A percentile compares a stretch with the other conserved stretches of the same genome.
Evolutionary conservation across 2,888 invertebrate genomes (phyloP).

Genomic region (Cyrtodaria siliqua): DNA sequence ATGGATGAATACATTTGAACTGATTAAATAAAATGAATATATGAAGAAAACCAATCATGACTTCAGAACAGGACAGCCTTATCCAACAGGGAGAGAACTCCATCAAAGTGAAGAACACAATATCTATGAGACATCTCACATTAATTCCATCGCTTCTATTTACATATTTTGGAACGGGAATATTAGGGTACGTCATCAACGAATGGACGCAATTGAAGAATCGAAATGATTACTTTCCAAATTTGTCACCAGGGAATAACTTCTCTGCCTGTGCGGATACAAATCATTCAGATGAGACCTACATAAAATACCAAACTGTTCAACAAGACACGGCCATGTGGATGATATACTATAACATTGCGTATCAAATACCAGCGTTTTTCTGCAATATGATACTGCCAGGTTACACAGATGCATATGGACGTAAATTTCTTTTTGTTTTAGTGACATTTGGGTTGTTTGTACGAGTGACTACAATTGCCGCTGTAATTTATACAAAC

Average conservation of each 20-base stretch:
- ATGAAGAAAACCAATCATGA: slow-evolving; percentile 7
- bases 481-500: slow-evolving; percentile 21
- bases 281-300: slow-evolving; percentile 13
- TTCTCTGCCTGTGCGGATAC: slow-evolving; percentile 16
- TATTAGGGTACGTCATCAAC: slow-evolving; percentile 31
- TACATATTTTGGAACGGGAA: slow-evolving; percentile 4
- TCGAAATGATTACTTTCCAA: slow-evolving; percentile 15
- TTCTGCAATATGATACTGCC: slow-evolving; percentile 32
- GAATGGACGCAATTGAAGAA: slow-evolving; percentile 50
- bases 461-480: neutral
- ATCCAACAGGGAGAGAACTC: slow-evolving; percentile 2
- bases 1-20: too few relatives aligned
- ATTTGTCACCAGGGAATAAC: slow-evolving; percentile 8
- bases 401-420: slow-evolving; percentile 44
- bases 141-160: slow-evolving; percentile 3
- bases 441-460: slow-evolving; percentile 30
- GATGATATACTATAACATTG: slow-evolving; percentile 33
- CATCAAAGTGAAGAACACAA: too few relatives aligned
- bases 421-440: slow-evolving; percentile 48
- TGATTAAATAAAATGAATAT: neutral
- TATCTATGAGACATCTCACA: too few relatives aligned
- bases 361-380: slow-evolving; percentile 23
- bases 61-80: slow-evolving; percentile 7
- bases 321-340: slow-evolving; percentile 24
- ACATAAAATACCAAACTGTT: slow-evolving; percentile 6